phyloP scores from a whole-genome alignment of 2,797 vertebrate genomes.

The Artibeus lituratus region DNA sequence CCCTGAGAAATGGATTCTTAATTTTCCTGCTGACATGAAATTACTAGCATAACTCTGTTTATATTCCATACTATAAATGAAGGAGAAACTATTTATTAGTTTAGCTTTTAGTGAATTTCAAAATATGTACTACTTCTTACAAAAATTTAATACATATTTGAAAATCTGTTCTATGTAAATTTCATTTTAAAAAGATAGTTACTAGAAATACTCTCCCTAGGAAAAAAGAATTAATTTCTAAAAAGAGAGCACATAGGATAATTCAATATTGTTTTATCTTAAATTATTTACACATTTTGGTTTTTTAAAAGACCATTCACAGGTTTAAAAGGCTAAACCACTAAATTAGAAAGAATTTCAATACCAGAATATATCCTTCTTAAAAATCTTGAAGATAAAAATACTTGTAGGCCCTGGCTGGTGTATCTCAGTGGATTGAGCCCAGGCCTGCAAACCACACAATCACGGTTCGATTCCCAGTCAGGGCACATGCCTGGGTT shows the following conservation, averaged over 20 bases:
- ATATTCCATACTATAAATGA: background rate
- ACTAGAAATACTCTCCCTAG: background rate
- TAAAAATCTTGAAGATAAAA: background rate
- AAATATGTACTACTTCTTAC: background rate
- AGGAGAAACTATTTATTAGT: background rate
- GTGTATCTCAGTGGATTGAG: too few species aligned
- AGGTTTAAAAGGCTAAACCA: background rate
- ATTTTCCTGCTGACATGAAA: background rate
- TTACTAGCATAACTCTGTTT: background rate
- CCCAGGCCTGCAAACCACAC: too few species aligned
- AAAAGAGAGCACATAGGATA: background rate
- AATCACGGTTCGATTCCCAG: too few species aligned
- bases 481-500: too few species aligned
- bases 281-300: background rate
- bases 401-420: background rate
- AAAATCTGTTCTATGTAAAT: background rate
- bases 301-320: background rate
- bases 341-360: background rate
- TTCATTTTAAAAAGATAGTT: background rate
- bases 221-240: background rate
- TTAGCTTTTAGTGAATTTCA: slow-evolving; percentile 12
- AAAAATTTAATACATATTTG: background rate
- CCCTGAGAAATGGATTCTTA: background rate
- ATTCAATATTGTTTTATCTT: background rate
- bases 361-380: background rate